Conservation (phyloP, 1,140 invertebrate species). For the Gerris buenoi region DNA sequence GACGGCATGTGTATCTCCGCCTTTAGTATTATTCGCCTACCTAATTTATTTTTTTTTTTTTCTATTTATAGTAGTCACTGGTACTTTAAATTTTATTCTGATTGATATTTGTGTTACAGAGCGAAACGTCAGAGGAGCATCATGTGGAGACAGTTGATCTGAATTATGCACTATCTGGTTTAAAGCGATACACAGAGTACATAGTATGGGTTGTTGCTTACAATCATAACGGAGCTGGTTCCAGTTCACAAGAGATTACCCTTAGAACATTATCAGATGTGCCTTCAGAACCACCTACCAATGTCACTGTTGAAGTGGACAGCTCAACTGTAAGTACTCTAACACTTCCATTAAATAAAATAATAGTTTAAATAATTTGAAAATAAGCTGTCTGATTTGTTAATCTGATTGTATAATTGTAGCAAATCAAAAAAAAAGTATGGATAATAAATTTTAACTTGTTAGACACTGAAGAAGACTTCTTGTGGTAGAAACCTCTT, state of each 20-base stretch:
- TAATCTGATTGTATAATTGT: too few relatives aligned
- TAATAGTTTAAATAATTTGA: too few relatives aligned
- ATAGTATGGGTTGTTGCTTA: conserved; percentile 65
- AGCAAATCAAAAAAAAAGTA: too few relatives aligned
- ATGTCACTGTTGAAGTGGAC: conserved; percentile 68
- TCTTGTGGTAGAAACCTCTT: too few relatives aligned
- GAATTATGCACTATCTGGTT: conserved; percentile 41
- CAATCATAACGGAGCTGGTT: conserved; percentile 66
- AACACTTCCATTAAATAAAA: background rate
- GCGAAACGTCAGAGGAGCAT: conserved; percentile 40
- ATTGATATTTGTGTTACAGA: conserved; percentile 25
- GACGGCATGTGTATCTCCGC: too few relatives aligned
- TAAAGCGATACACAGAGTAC: conserved; percentile 64
- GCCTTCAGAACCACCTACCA: conserved; percentile 70
- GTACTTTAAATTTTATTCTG: too few relatives aligned
- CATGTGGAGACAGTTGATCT: conserved; percentile 39
- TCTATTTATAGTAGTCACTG: too few relatives aligned
- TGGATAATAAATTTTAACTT: too few relatives aligned
- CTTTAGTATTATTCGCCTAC: too few relatives aligned
- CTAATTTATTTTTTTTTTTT: too few relatives aligned
- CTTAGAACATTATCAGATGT: conserved; percentile 62
- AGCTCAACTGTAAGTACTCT: conserved; percentile 55
- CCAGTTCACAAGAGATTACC: conserved; percentile 55
- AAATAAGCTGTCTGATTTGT: too few relatives aligned
- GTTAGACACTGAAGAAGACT: too few relatives aligned